Conservation (phyloP, 2,113 vertebrate species). For the Pseudois nayaur region DNA sequence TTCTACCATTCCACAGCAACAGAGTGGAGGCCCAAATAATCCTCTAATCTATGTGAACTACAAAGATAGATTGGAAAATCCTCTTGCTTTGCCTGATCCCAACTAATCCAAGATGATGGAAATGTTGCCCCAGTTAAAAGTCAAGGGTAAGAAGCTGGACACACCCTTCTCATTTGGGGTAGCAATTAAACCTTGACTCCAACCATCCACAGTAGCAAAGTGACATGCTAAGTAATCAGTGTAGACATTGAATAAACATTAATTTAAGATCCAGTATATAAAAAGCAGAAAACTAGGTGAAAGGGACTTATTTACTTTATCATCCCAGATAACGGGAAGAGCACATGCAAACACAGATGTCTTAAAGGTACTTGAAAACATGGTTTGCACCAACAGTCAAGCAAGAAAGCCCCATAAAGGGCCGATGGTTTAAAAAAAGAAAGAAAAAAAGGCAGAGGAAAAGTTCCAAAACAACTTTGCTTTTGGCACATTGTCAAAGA, state of each 20-base stretch:
- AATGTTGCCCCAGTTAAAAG: background rate
- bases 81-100: background rate
- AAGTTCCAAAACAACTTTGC: background rate
- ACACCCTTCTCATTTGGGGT: background rate
- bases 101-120: background rate
- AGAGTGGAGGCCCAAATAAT: background rate
- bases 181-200: background rate
- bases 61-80: background rate
- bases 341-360: background rate
- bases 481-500: background rate
- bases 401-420: background rate
- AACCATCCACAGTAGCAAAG: background rate
- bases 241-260: background rate
- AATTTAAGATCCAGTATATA: background rate
- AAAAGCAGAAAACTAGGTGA: background rate
- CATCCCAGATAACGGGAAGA: background rate
- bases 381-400: background rate
- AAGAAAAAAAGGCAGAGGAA: background rate
- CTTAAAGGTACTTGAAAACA: background rate
- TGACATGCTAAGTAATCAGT: background rate
- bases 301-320: background rate
- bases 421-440: background rate
- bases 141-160: background rate
- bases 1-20: background rate
- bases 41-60: background rate